Conservation (phyloP, 2,113 vertebrate genomes). For the Atractosteus spatula region DNA sequence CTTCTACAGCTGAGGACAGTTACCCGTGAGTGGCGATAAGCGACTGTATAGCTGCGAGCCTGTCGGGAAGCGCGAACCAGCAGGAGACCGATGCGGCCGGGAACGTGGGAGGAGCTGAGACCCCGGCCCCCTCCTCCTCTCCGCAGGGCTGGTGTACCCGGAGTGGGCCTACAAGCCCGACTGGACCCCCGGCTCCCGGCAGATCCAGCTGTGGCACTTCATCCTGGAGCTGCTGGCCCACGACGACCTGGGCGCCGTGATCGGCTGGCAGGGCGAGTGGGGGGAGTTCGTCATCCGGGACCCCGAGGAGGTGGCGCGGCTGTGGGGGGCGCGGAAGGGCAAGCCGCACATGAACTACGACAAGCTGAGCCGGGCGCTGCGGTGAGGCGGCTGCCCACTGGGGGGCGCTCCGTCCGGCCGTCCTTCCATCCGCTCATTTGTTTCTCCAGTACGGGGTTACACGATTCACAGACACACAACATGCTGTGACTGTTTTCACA, state of each 20-base stretch:
- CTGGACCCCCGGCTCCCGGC: constrained; percentile 67
- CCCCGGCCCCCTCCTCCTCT: not conserved
- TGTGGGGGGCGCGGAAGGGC: constrained; percentile 76
- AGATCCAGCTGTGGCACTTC: constrained; percentile 77
- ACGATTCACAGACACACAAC: too few species aligned
- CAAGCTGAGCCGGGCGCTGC: constrained; percentile 74
- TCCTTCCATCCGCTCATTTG: too few species aligned
- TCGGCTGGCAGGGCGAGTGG: constrained; percentile 70
- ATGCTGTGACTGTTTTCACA: too few species aligned
- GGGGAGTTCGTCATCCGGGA: constrained; percentile 74
- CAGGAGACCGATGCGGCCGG: too few species aligned
- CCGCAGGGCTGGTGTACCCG: constrained; percentile 62
- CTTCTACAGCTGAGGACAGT: too few species aligned
- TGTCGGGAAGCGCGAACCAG: too few species aligned
- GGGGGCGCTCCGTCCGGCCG: too few species aligned
- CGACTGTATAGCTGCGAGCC: too few species aligned
- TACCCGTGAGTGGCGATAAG: too few species aligned
- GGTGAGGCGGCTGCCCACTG: constrained; percentile 37
- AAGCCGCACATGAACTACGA: constrained; percentile 78
- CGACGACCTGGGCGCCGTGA: constrained; percentile 55
- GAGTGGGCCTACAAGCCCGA: constrained; percentile 73
- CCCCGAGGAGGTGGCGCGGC: constrained; percentile 64
- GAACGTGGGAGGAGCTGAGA: too few species aligned
- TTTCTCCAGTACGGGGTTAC: too few species aligned
- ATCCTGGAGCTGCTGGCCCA: constrained; percentile 66